These are phyloP conservation scores for Oceanodroma tethys DNA, from an alignment of 2,113 vertebrate species.

Conservation along the genomic window DNA sequence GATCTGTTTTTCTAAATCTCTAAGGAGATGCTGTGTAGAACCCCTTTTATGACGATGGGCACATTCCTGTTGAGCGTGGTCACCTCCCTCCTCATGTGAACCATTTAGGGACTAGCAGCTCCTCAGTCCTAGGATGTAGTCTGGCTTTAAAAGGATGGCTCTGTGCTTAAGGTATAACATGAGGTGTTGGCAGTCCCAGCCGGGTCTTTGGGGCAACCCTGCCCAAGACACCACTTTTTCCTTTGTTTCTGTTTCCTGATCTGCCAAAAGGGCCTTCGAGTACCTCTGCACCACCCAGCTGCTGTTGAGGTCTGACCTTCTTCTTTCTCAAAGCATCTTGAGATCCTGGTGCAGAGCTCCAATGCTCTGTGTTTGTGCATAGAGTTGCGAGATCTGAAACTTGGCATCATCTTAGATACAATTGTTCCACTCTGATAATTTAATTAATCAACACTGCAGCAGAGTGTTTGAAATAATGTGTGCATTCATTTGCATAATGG, in stretches of 20 bases:
- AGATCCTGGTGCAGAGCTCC: neutral
- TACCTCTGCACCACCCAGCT: neutral
- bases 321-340: neutral
- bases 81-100: neutral
- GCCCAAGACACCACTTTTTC: neutral
- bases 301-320: neutral
- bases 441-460: constrained; percentile 61
- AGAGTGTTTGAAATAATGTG: constrained; percentile 64
- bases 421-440: constrained; percentile 64
- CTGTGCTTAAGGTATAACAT: neutral
- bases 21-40: neutral
- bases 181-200: neutral
- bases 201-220: neutral
- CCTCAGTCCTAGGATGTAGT: neutral
- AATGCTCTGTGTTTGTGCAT: neutral
- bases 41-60: neutral
- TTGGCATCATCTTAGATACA: constrained; percentile 42
- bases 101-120: neutral
- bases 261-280: neutral
- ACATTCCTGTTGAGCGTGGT: neutral
- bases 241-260: neutral
- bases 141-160: neutral
- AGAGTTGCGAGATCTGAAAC: constrained; percentile 18
- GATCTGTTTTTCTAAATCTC: neutral
- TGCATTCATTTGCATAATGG: constrained; percentile 63